Evolutionary conservation across 2,797 vertebrate genomes (phyloP).

Genomic region (Astyanax mexicanus): DNA sequence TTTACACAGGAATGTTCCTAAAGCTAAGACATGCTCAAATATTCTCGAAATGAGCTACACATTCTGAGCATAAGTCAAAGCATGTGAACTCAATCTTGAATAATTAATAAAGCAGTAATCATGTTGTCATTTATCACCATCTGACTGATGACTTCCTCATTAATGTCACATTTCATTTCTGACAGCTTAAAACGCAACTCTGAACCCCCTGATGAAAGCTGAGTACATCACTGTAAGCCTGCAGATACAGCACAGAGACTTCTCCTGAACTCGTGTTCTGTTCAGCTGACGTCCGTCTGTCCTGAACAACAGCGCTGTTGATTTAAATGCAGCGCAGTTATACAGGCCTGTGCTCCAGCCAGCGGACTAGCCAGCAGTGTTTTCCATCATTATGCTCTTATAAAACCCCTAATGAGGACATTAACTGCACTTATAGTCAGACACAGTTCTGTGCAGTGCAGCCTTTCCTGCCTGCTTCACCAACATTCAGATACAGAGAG

Average conservation of each 20-base stretch:
- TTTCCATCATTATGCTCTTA: slow-evolving; percentile 56
- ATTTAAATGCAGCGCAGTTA: slow-evolving; percentile 56
- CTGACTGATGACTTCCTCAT: slow-evolving; percentile 53
- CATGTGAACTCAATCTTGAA: background rate
- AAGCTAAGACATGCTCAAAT: too few relatives aligned
- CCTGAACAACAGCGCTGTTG: slow-evolving; percentile 68
- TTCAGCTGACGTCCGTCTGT: slow-evolving; percentile 57
- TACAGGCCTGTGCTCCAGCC: slow-evolving; percentile 32
- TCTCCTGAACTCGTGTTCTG: slow-evolving; percentile 61
- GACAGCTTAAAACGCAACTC: slow-evolving; percentile 45
- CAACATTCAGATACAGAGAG: too few relatives aligned
- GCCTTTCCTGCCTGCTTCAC: slow-evolving; percentile 38
- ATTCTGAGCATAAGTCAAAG: too few relatives aligned
- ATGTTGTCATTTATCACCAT: slow-evolving; percentile 32
- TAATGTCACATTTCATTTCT: slow-evolving; percentile 58
- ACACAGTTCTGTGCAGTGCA: slow-evolving; percentile 44
- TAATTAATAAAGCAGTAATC: slow-evolving; percentile 37
- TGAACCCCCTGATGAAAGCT: slow-evolving; percentile 52
- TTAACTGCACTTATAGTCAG: slow-evolving; percentile 53
- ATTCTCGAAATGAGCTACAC: too few relatives aligned
- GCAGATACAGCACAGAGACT: slow-evolving; percentile 58
- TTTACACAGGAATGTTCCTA: too few relatives aligned
- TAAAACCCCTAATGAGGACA: slow-evolving; percentile 42
- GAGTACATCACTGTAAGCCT: slow-evolving; percentile 45
- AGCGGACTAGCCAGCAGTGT: slow-evolving; percentile 43